phyloP scores from a whole-genome alignment of 1,140 invertebrate species.

The Drosophila chauvacae region DNA sequence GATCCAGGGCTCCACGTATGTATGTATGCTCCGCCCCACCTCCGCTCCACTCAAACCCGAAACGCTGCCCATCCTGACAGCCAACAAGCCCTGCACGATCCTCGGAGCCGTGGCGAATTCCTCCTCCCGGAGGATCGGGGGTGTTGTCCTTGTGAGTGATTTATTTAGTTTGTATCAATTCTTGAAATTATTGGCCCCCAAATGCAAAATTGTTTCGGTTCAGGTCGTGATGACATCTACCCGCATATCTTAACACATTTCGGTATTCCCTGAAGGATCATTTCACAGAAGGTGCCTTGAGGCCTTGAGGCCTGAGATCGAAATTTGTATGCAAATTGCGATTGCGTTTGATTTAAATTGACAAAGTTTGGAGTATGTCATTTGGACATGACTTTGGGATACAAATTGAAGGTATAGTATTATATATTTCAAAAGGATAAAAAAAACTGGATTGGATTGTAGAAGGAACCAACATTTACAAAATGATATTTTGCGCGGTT shows the following conservation, averaged over 20 bases:
- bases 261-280: constrained; percentile 61
- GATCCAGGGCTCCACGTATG: background rate
- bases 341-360: constrained; percentile 12
- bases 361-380: constrained; percentile 4
- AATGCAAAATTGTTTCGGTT: constrained; percentile 44
- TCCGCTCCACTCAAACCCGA: constrained; percentile 40
- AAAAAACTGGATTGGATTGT: no score
- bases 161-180: constrained; percentile 81
- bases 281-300: constrained; percentile 33
- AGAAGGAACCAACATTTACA: background rate
- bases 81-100: constrained; percentile 80
- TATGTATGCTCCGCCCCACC: constrained; percentile 1
- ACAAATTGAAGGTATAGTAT: no score
- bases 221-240: constrained; percentile 65
- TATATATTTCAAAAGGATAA: no score
- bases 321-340: constrained; percentile 31
- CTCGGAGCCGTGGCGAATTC: constrained; percentile 11
- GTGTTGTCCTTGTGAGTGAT: constrained; percentile 67
- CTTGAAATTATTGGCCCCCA: constrained; percentile 75
- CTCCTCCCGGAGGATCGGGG: constrained; percentile 26
- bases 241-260: constrained; percentile 82
- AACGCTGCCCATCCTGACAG: constrained; percentile 76
- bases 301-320: background rate
- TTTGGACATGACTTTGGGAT: no score
- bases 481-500: background rate